Conservation (phyloP, 2,113 vertebrate species). For the Phyllopteryx taeniolatus region DNA sequence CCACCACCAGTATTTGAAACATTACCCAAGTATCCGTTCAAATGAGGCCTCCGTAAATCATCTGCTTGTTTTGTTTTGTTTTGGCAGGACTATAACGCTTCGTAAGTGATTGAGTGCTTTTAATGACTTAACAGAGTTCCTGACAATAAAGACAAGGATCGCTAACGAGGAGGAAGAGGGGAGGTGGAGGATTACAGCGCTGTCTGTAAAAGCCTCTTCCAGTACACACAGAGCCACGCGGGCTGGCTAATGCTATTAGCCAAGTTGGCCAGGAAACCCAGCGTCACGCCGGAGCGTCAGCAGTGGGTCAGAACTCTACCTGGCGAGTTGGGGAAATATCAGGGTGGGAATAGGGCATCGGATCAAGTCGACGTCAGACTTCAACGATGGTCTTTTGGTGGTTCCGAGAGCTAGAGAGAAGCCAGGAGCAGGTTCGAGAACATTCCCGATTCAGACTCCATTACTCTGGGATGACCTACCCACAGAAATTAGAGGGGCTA, state of each 20-base stretch:
- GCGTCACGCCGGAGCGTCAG: constrained; percentile 24
- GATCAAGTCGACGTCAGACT: background rate
- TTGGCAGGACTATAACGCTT: constrained; percentile 18
- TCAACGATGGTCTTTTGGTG: background rate
- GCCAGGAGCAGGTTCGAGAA: background rate
- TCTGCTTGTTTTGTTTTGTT: constrained; percentile 4
- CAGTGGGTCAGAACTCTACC: constrained; percentile 8
- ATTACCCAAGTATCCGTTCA: background rate
- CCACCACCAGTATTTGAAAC: background rate
- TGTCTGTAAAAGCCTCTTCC: constrained; percentile 51
- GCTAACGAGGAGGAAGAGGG: constrained; percentile 26
- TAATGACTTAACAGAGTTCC: constrained; percentile 49
- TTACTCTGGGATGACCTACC: background rate
- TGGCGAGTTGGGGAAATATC: background rate
- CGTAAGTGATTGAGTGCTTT: constrained; percentile 33
- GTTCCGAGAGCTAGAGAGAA: background rate
- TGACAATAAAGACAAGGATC: constrained; percentile 43
- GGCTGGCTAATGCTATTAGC: constrained; percentile 38
- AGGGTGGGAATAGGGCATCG: background rate
- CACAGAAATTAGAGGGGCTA: too few relatives aligned
- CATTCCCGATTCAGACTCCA: background rate
- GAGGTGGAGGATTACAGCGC: constrained; percentile 46
- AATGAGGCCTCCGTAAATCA: constrained; percentile 13
- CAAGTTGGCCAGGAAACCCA: constrained; percentile 13
- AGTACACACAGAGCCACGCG: constrained; percentile 31